phyloP scores from a whole-genome alignment of 2,888 invertebrate genomes.

The Nebria salina region DNA sequence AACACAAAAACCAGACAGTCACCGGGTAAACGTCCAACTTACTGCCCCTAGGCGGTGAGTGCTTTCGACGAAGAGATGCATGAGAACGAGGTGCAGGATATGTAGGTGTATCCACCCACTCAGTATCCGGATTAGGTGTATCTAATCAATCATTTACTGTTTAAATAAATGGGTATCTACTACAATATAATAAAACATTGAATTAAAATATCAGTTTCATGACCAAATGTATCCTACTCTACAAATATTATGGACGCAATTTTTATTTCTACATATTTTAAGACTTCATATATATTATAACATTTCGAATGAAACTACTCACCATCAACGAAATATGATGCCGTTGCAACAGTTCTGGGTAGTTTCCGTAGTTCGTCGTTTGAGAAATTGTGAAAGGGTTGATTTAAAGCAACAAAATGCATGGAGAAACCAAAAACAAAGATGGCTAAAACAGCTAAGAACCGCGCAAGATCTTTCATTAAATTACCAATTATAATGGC shows the following conservation, averaged over 20 bases:
- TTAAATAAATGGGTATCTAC: constrained; percentile 6
- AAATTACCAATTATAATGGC: constrained; percentile 98
- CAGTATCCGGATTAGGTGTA: constrained; percentile 40
- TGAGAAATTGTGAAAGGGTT: constrained; percentile 82
- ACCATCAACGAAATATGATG: constrained; percentile 77
- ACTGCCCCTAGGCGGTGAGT: constrained; percentile 54
- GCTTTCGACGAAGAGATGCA: constrained; percentile 48
- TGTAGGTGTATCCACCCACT: constrained; percentile 49
- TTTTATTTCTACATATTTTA: neutral
- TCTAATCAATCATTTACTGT: constrained; percentile 33
- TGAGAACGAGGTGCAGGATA: constrained; percentile 40
- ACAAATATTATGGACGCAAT: neutral
- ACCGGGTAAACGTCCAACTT: constrained; percentile 52
- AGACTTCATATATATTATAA: constrained; percentile 8
- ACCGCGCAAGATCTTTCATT: constrained; percentile 94
- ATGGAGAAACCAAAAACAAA: constrained; percentile 99
- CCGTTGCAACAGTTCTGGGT: constrained; percentile 60
- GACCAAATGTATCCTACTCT: neutral
- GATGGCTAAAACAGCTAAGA: constrained; percentile 95
- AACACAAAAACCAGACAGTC: constrained; percentile 35
- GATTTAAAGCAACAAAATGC: constrained; percentile 95
- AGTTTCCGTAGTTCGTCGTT: constrained; percentile 71
- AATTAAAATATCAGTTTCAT: neutral
- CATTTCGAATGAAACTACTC: constrained; percentile 59
- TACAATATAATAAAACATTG: neutral